These are phyloP conservation scores for Tenebrosternarchus preto DNA, from an alignment of 2,113 vertebrate species.

Conservation along the genomic window DNA sequence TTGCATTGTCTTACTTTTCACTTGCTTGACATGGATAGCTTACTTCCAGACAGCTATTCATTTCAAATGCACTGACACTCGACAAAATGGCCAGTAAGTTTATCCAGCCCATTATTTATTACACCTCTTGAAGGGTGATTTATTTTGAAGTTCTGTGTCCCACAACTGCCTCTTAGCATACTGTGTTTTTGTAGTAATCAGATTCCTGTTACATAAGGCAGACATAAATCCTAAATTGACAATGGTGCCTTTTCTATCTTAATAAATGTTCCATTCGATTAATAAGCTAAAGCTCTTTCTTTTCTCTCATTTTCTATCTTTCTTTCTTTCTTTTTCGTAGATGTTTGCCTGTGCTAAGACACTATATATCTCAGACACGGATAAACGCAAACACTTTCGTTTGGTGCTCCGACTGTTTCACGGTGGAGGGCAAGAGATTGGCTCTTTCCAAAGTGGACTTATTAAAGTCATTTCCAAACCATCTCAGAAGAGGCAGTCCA, in stretches of 20 bases:
- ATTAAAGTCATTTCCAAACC: slow-evolving; percentile 99
- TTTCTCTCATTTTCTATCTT: neutral
- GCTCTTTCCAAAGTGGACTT: slow-evolving; percentile 88
- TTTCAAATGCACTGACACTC: neutral
- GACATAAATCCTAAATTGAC: too few relatives aligned
- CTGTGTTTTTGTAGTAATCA: neutral
- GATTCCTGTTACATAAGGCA: too few relatives aligned
- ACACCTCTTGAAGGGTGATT: neutral
- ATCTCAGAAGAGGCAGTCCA: slow-evolving; percentile 95
- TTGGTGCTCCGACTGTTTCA: slow-evolving; percentile 86
- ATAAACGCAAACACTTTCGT: slow-evolving; percentile 94
- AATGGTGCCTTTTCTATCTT: neutral
- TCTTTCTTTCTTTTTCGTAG: slow-evolving; percentile 60
- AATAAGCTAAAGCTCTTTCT: neutral
- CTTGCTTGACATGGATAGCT: neutral
- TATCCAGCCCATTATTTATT: neutral
- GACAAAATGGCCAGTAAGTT: neutral
- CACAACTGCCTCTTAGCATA: neutral
- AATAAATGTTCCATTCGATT: neutral
- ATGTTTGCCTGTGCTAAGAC: slow-evolving; percentile 91
- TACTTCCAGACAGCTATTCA: slow-evolving; percentile 7
- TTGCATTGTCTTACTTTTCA: neutral
- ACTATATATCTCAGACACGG: slow-evolving; percentile 89
- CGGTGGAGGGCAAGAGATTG: slow-evolving; percentile 85
- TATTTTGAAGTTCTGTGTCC: neutral